phyloP scores from a whole-genome alignment of 2,888 invertebrate species.

The Pyrocoelia pectoralis region DNA sequence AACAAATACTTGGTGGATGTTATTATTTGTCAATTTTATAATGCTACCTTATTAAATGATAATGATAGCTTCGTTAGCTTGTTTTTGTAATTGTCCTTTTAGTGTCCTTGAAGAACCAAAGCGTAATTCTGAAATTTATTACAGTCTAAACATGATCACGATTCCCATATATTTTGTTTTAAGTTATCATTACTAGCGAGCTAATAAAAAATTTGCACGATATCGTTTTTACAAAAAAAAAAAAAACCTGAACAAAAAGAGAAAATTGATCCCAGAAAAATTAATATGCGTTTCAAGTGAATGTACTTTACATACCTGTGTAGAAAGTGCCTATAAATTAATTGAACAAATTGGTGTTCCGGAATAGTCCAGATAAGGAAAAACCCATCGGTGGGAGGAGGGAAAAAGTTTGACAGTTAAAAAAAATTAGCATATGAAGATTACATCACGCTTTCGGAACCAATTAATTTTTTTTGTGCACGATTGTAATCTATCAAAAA shows the following conservation, averaged over 20 bases:
- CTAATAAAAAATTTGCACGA: too few species aligned
- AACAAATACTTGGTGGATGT: neutral
- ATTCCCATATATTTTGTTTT: too few species aligned
- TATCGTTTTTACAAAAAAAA: neutral
- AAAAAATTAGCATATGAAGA: neutral
- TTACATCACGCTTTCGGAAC: slow-evolving; percentile 5
- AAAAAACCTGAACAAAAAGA: neutral
- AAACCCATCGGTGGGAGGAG: neutral
- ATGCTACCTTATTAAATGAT: slow-evolving; percentile 2
- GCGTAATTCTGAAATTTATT: slow-evolving; percentile 7
- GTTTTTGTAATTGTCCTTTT: slow-evolving; percentile 2
- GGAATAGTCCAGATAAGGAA: neutral
- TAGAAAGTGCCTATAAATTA: slow-evolving; percentile 17
- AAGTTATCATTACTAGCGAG: too few species aligned
- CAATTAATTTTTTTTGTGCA: neutral
- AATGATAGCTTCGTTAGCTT: slow-evolving; percentile 2
- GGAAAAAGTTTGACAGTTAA: neutral
- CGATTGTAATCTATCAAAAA: neutral
- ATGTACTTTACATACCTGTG: slow-evolving; percentile 11
- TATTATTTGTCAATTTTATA: slow-evolving; percentile 1
- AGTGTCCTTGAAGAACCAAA: slow-evolving; percentile 4
- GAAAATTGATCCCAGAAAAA: neutral
- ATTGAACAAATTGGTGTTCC: slow-evolving; percentile 12
- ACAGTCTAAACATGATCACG: neutral
- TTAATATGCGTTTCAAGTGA: slow-evolving; percentile 4